Base-by-base conservation (phyloP, 2,888 invertebrate genomes). In the Lissonota sp. region DNA sequence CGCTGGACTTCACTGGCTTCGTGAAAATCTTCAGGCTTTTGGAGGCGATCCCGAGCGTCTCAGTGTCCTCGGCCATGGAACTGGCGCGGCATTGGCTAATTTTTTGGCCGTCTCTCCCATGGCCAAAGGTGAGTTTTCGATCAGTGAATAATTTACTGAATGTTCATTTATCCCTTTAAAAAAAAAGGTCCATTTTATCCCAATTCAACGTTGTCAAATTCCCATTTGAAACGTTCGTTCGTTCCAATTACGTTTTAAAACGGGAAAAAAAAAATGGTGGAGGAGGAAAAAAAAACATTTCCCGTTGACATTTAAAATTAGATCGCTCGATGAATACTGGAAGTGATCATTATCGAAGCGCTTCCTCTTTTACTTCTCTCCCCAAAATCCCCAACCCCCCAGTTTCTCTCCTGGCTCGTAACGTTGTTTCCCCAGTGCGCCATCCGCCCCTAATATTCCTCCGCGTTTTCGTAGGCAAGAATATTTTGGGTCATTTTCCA, bases 31-130 rank as follows among this genome's bases (percentile, higher is more conserved):
- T 79, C 97, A 96, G 3, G 97, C 97, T 1, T 99, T 99, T 92
- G 98, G 98, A 26, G 99, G 99, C 14, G 98, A 99, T 93, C 97
- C 98, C 5, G 96, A 97, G 91, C 95, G 97, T 85, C 97, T 99
- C 81, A 99, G 99, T 0, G 93, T 99, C 83, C 96, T 99, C 94
- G 99, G 99, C 2, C 99, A 99, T 92, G 98, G 98, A 40, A 98
- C 98, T 40, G 99, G 99, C 5, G 99, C 99, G 7, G 98, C 99
- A 1, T 95, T 99, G 67, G 98, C 99, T 86, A 99, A 99, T 94
- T 97, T 99, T 90, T 96, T 99, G 78, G 96, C 98, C 86, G 97
- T 99, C 46, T 99, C 99, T 49, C 99, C 99, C 16, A 98, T 98
- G 87, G 97, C 98, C 64, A 97, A 97, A 95, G 98, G 98, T 98